Conservation (phyloP, 2,113 vertebrate genomes). For the Phainopepla nitens region DNA sequence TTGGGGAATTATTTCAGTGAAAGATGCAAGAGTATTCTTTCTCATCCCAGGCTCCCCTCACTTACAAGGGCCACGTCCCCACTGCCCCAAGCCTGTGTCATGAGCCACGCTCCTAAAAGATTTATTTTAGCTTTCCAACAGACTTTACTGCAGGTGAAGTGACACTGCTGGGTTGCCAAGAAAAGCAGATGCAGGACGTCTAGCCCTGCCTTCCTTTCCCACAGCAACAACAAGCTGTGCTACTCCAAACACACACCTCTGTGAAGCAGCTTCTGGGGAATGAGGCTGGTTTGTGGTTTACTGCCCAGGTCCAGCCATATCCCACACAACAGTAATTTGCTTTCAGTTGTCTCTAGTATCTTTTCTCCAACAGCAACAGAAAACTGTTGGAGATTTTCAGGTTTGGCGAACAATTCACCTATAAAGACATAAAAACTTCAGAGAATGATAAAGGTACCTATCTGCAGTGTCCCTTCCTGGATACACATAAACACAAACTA, state of each 20-base stretch:
- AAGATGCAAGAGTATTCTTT: not conserved
- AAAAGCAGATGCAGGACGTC: constrained; percentile 5
- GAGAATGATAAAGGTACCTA: not conserved
- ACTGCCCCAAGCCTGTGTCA: not conserved
- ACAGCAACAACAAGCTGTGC: not conserved
- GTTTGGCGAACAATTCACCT: not conserved
- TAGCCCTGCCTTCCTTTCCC: not conserved
- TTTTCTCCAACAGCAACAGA: not conserved
- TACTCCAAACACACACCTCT: not conserved
- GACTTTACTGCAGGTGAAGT: not conserved
- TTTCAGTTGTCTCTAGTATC: not conserved
- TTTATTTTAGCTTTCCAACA: not conserved
- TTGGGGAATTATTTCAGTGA: not conserved
- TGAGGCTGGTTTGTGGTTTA: not conserved
- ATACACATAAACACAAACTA: not conserved
- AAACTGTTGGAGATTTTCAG: not conserved
- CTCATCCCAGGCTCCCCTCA: not conserved
- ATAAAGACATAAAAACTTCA: not conserved
- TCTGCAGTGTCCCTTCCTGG: not conserved
- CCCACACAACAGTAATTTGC: not conserved
- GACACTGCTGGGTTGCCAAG: not conserved
- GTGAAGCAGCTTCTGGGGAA: not conserved
- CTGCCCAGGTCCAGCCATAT: not conserved
- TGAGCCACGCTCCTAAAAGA: not conserved
- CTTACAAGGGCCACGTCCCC: not conserved